These are phyloP conservation scores for Sialia sialis DNA, from an alignment of 2,113 vertebrate species.

Conservation along the genomic window DNA sequence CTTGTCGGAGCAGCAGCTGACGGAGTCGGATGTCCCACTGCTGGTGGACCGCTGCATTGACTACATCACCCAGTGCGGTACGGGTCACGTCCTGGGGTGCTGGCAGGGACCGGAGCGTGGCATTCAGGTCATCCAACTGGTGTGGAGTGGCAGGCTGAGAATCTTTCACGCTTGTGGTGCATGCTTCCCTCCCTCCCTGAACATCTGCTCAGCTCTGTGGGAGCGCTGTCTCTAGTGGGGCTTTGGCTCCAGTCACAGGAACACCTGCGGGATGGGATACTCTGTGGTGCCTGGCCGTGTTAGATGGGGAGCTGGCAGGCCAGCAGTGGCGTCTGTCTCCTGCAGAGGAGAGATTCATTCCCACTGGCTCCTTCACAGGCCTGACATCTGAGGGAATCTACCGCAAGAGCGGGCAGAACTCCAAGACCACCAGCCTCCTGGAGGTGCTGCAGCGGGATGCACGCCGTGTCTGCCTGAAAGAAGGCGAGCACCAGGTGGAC, in stretches of 20 bases:
- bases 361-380: conserved; percentile 53
- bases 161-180: rapidly evolving
- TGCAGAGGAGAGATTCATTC: background rate
- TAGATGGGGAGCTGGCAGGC: background rate
- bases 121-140: background rate
- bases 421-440: conserved; percentile 82
- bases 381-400: conserved; percentile 92
- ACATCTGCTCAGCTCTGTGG: background rate
- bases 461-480: conserved; percentile 80
- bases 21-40: conserved; percentile 84
- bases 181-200: too few relatives aligned
- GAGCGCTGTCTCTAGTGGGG: background rate
- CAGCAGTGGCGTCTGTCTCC: background rate
- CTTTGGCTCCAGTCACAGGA: background rate
- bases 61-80: conserved; percentile 91
- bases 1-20: conserved; percentile 89
- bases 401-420: conserved; percentile 93
- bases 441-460: conserved; percentile 84
- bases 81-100: background rate
- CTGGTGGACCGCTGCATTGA: conserved; percentile 89
- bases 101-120: rapidly evolving
- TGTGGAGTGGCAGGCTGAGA: background rate
- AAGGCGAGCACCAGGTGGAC: conserved; percentile 90
- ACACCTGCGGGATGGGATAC: background rate
- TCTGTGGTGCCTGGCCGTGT: background rate